Evolutionary conservation across 1,140 invertebrate species (phyloP).

Genomic region (Heliconius eleuchia): DNA sequence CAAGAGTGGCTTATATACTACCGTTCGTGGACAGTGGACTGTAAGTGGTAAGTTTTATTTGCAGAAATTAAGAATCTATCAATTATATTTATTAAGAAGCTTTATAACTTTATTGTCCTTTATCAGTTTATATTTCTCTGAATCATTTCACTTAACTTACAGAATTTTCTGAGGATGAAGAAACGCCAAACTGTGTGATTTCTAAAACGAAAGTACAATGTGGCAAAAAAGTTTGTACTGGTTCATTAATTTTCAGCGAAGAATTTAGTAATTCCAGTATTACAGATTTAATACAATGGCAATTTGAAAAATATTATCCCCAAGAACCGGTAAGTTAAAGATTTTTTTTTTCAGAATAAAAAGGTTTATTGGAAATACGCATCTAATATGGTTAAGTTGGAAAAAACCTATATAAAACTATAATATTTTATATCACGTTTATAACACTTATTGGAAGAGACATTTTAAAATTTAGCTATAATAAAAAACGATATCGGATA

Average conservation of each 20-base stretch:
- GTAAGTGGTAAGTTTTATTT: too few species aligned
- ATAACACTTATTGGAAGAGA: too few species aligned
- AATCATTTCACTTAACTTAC: neutral
- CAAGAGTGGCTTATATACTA: neutral
- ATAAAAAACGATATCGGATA: too few species aligned
- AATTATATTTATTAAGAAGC: too few species aligned
- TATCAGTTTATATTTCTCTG: neutral
- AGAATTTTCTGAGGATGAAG: neutral
- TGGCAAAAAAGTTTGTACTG: neutral
- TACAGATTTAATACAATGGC: neutral
- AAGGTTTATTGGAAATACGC: too few species aligned
- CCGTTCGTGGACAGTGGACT: neutral
- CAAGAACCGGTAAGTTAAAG: neutral
- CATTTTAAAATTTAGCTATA: too few species aligned
- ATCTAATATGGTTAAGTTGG: too few species aligned
- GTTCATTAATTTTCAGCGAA: constrained; percentile 9
- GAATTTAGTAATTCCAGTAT: neutral
- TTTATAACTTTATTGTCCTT: too few species aligned
- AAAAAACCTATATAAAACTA: too few species aligned
- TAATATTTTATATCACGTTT: too few species aligned
- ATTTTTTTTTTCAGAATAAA: too few species aligned
- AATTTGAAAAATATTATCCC: constrained; percentile 4
- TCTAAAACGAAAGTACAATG: constrained; percentile 13
- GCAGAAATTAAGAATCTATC: too few species aligned
- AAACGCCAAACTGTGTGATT: neutral